These are phyloP conservation scores for Danionella cerebrum DNA, from an alignment of 2,113 vertebrate genomes.

Conservation along the genomic window DNA sequence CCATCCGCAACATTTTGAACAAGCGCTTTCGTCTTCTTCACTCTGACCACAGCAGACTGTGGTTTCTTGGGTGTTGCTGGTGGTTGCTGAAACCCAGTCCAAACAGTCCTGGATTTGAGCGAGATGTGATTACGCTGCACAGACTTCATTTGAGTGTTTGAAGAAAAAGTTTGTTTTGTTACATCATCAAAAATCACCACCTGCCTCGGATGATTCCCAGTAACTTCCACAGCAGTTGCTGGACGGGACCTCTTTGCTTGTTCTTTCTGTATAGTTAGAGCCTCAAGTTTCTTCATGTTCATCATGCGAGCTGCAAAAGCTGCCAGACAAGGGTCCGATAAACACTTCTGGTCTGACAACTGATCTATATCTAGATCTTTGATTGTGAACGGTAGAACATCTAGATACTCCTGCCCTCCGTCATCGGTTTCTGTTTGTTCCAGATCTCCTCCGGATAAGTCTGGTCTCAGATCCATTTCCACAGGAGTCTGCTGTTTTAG, in stretches of 20 bases:
- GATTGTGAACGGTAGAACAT: constrained; percentile 34
- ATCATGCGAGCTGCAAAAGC: constrained; percentile 31
- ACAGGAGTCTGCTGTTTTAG: not conserved
- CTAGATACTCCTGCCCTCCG: constrained; percentile 20
- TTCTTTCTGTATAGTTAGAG: constrained; percentile 39
- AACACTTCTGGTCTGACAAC: not conserved
- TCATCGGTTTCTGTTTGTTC: constrained; percentile 11
- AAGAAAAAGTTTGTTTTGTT: constrained; percentile 20
- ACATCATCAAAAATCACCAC: not conserved
- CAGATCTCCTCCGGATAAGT: constrained; percentile 17
- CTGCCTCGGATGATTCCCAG: not conserved
- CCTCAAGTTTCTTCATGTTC: constrained; percentile 37
- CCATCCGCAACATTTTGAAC: not conserved
- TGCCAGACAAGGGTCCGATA: constrained; percentile 26
- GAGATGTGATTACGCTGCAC: not conserved
- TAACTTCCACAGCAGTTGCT: constrained; percentile 1
- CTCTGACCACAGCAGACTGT: not conserved
- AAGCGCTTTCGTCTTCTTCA: not conserved
- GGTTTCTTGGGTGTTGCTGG: not conserved
- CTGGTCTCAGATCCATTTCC: constrained; percentile 32
- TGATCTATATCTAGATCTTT: constrained; percentile 16
- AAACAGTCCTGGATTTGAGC: not conserved
- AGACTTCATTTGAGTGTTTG: not conserved
- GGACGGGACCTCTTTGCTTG: constrained; percentile 23
- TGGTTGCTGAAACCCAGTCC: not conserved